Conservation (phyloP, 2,888 invertebrate genomes). For the Trilocha varians region DNA sequence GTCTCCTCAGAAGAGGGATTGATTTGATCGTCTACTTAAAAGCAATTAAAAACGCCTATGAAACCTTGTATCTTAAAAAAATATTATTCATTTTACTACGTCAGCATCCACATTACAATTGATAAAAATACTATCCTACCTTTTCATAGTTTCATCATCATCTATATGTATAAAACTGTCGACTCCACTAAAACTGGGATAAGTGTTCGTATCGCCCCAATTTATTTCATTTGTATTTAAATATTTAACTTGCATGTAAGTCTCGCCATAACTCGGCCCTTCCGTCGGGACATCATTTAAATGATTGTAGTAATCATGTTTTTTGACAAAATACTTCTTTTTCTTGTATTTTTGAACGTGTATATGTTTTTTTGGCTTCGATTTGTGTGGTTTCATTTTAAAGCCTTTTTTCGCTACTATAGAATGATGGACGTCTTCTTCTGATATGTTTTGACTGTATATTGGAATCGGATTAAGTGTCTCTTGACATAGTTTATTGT, state of each 20-base stretch:
- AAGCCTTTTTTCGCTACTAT: constrained; percentile 60
- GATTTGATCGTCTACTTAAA: too few relatives aligned
- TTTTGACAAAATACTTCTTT: constrained; percentile 46
- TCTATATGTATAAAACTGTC: constrained; percentile 92
- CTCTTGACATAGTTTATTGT: constrained; percentile 44
- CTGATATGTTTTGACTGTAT: constrained; percentile 40
- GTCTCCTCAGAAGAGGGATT: too few relatives aligned
- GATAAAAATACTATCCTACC: too few relatives aligned
- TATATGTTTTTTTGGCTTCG: constrained; percentile 41
- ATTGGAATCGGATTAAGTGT: constrained; percentile 29
- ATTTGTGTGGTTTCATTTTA: constrained; percentile 41
- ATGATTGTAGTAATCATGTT: constrained; percentile 19
- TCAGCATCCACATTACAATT: too few relatives aligned
- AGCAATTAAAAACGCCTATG: too few relatives aligned
- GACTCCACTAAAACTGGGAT: constrained; percentile 86
- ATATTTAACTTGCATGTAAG: constrained; percentile 68
- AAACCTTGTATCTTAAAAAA: too few relatives aligned
- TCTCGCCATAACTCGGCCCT: constrained; percentile 44
- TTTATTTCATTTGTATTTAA: constrained; percentile 51
- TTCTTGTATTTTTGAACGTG: constrained; percentile 40
- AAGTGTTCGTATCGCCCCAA: constrained; percentile 57
- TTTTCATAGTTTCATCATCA: constrained; percentile 88
- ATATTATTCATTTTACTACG: too few relatives aligned
- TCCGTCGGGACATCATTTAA: constrained; percentile 34
- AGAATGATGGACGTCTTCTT: constrained; percentile 42